phyloP scores from a whole-genome alignment of 1,140 invertebrate species.

The Drosophila tristis region DNA sequence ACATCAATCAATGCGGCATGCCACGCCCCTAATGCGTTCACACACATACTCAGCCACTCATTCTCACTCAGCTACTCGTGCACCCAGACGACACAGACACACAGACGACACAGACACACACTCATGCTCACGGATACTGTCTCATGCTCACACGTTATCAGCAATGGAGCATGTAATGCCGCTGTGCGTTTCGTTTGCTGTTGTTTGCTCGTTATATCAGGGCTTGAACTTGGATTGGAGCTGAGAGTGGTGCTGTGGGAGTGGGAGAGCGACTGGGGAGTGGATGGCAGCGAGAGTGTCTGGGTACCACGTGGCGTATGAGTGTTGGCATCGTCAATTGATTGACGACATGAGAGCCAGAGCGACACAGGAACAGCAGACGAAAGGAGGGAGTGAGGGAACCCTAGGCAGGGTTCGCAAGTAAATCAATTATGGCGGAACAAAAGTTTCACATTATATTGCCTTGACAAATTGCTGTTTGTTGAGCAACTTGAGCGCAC shows the following conservation, averaged over 20 bases:
- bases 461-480: constrained; percentile 67
- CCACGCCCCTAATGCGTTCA: constrained; percentile 54
- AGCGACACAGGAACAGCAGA: constrained; percentile 2
- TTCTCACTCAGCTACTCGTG: neutral
- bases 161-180: constrained; percentile 59
- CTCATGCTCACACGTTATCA: constrained; percentile 56
- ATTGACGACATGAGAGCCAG: constrained; percentile 66
- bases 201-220: constrained; percentile 63
- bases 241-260: constrained; percentile 2
- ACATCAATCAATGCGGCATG: constrained; percentile 72
- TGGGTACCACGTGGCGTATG: constrained; percentile 70
- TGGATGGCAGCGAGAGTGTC: no score
- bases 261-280: no score
- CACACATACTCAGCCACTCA: constrained; percentile 34
- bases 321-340: constrained; percentile 71
- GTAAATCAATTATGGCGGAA: constrained; percentile 77
- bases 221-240: constrained; percentile 23
- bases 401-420: constrained; percentile 19
- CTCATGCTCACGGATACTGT: constrained; percentile 1
- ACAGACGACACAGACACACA: neutral
- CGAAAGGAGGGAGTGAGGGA: no score
- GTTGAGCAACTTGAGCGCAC: constrained; percentile 47
- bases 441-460: constrained; percentile 51
- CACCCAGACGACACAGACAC: neutral
- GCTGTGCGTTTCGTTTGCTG: constrained; percentile 17